Evolutionary conservation across 2,797 vertebrate species (phyloP).

Genomic region (Phrynocephalus forsythii): DNA sequence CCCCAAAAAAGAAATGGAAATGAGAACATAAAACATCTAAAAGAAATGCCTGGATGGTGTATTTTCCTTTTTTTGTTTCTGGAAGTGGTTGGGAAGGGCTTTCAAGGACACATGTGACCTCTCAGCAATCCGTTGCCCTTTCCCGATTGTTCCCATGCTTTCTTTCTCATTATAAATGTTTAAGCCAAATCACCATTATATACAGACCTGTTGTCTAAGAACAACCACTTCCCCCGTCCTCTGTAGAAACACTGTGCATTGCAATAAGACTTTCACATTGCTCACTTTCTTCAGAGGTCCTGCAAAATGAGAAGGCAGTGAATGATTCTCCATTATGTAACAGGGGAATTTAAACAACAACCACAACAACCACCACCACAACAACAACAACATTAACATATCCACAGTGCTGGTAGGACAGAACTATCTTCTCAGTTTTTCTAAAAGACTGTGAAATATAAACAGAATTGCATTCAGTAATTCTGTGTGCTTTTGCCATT

Average conservation of each 20-base stretch:
- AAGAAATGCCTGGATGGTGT: no score
- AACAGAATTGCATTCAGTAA: background rate
- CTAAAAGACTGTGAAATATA: background rate
- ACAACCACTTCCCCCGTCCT: slow-evolving; percentile 80
- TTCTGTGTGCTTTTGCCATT: background rate
- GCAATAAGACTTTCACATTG: slow-evolving; percentile 95
- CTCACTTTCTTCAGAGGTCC: slow-evolving; percentile 89
- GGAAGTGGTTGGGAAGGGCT: no score
- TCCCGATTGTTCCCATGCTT: background rate
- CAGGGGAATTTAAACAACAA: background rate
- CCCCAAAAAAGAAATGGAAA: no score
- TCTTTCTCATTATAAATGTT: background rate
- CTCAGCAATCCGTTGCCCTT: no score
- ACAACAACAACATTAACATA: background rate
- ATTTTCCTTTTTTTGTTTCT: no score
- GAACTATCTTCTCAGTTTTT: background rate
- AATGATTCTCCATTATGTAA: background rate
- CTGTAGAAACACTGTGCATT: slow-evolving; percentile 85
- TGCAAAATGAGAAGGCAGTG: slow-evolving; percentile 61
- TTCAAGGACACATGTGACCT: no score
- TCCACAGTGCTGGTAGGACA: background rate
- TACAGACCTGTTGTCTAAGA: slow-evolving; percentile 74
- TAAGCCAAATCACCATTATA: background rate
- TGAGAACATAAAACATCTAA: no score
- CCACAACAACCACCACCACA: no score